Percentiles rank a stretch among this genome's conserved stretches.
phyloP scores from a whole-genome alignment of 53 echinoderm and acorn worm genomes.

The Zoroaster sp. region DNA sequence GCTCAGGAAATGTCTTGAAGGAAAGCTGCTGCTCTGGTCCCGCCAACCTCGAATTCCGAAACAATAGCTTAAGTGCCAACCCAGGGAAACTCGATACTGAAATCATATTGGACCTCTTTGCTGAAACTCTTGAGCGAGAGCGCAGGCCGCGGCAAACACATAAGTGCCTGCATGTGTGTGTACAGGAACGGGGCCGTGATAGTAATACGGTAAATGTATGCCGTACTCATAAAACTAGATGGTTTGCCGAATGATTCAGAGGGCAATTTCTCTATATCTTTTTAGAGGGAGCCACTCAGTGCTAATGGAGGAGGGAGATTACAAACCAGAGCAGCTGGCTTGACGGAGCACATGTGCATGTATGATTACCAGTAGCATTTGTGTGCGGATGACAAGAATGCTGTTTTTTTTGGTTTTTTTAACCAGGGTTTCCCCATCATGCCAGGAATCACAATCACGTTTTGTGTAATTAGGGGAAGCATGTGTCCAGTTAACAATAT shows the following conservation, averaged over 20 bases:
- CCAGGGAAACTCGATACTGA: constrained; percentile 46
- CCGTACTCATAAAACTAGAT: constrained; percentile 51
- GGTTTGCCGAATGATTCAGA: constrained; percentile 48
- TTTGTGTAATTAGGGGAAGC: constrained; percentile 48
- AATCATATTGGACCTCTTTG: constrained; percentile 52
- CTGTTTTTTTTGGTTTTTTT: background rate
- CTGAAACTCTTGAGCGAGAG: constrained; percentile 32
- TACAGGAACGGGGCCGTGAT: background rate
- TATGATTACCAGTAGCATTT: constrained; percentile 48
- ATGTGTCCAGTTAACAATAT: constrained; percentile 35
- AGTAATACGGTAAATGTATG: constrained; percentile 54
- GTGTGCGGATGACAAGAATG: constrained; percentile 46
- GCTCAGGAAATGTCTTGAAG: constrained; percentile 32
- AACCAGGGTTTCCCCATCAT: background rate
- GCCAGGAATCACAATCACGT: constrained; percentile 23
- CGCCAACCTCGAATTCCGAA: constrained; percentile 39
- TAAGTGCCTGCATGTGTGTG: constrained; percentile 38
- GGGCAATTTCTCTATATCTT: constrained; percentile 26
- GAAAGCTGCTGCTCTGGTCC: background rate
- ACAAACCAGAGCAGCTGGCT: constrained; percentile 30
- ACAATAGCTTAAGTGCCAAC: constrained; percentile 53
- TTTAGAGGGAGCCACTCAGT: constrained; percentile 36
- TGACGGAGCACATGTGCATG: constrained; percentile 50
- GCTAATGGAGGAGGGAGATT: constrained; percentile 52
- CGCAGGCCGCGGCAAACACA: constrained; percentile 25